Conservation (phyloP, 1,140 invertebrate species). For the Olivierus martensii region DNA sequence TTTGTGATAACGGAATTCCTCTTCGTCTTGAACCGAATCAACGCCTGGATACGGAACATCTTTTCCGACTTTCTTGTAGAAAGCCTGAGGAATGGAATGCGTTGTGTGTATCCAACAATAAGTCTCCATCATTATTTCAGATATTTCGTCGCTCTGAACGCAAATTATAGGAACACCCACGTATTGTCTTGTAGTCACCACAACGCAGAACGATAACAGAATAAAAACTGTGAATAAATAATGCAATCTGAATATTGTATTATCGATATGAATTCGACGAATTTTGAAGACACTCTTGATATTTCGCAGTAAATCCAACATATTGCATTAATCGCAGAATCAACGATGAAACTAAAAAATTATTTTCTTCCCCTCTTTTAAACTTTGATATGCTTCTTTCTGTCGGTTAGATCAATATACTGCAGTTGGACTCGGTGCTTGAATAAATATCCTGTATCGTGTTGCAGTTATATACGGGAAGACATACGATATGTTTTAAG, state of each 20-base stretch:
- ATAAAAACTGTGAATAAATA: constrained; percentile 87
- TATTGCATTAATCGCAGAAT: background rate
- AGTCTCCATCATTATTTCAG: constrained; percentile 69
- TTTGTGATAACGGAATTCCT: constrained; percentile 20
- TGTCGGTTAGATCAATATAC: no score
- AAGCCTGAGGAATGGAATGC: constrained; percentile 39
- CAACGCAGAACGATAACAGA: constrained; percentile 73
- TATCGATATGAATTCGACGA: constrained; percentile 50
- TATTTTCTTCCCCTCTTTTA: no score
- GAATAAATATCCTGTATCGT: no score
- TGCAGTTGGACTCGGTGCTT: no score
- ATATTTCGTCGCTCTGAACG: constrained; percentile 69
- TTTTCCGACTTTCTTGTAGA: constrained; percentile 19
- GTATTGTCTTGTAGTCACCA: constrained; percentile 57
- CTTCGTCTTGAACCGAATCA: constrained; percentile 18
- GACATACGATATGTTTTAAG: no score
- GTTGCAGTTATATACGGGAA: no score
- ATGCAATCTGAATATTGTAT: constrained; percentile 82
- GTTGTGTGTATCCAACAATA: constrained; percentile 94
- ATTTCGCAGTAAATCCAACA: constrained; percentile 17
- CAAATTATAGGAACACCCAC: constrained; percentile 80
- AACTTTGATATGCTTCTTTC: no score
- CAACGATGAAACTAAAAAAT: no score
- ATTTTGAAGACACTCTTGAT: constrained; percentile 35
- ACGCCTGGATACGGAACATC: constrained; percentile 24